phyloP scores from a whole-genome alignment of 2,113 vertebrate species.

The Dermatemys mawii region DNA sequence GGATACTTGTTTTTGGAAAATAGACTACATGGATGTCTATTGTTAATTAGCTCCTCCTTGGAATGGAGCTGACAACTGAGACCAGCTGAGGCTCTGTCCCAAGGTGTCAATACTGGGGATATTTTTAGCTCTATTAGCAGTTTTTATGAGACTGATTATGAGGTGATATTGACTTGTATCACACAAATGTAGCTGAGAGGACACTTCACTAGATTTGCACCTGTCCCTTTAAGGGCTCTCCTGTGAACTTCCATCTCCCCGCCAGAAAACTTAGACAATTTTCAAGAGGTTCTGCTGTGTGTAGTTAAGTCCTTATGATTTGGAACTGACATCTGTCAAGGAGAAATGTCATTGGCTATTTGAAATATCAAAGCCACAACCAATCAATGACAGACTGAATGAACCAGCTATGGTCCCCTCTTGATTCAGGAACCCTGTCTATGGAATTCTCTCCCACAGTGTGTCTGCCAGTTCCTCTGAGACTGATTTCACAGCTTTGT shows the following conservation, averaged over 20 bases:
- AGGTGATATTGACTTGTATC: not conserved
- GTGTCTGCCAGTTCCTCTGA: not conserved
- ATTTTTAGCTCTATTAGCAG: not conserved
- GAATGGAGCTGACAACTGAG: not conserved
- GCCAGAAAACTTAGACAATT: not conserved
- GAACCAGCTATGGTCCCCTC: not conserved
- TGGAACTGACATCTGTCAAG: not conserved
- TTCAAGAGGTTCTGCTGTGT: not conserved
- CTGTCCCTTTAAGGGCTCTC: not conserved
- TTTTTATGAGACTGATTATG: not conserved
- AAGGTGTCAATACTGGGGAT: not conserved
- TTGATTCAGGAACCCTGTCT: not conserved
- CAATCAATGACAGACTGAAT: not conserved
- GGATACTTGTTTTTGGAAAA: not conserved
- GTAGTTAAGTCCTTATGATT: not conserved
- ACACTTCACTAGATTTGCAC: not conserved
- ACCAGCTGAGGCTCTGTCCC: not conserved
- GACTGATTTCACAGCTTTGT: not conserved
- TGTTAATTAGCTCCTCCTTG: not conserved
- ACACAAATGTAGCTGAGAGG: not conserved
- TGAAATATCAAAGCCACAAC: not conserved
- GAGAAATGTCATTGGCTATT: not conserved
- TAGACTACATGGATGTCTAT: not conserved
- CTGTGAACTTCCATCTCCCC: not conserved
- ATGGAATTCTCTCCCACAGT: not conserved